Evolutionary conservation across 1,140 invertebrate genomes (phyloP).

Genomic region (Contarinia nasturtii): DNA sequence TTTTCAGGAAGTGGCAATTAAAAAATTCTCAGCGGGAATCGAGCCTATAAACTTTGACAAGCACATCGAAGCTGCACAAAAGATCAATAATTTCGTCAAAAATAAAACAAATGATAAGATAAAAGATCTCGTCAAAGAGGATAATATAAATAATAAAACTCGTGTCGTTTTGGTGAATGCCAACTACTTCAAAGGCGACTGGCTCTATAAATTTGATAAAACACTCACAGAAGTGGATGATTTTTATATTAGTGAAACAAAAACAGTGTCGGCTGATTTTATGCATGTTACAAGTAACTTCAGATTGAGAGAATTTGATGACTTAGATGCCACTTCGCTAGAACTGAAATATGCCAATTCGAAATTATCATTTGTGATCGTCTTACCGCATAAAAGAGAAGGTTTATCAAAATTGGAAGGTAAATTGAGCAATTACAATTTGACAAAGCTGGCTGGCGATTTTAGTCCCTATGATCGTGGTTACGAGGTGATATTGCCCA

Average conservation of each 20-base stretch:
- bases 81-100: conserved; percentile 53
- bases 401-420: not conserved
- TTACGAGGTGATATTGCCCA: conserved; percentile 33
- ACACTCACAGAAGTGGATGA: conserved; percentile 17
- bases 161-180: conserved; percentile 59
- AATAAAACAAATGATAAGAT: conserved; percentile 54
- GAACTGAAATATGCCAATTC: not conserved
- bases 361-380: not conserved
- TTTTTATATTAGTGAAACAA: conserved; percentile 23
- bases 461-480: not conserved
- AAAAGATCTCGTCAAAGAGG: conserved; percentile 37
- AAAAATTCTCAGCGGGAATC: conserved; percentile 30
- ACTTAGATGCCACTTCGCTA: conserved; percentile 6
- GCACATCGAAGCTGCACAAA: conserved; percentile 20
- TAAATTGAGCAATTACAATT: not conserved
- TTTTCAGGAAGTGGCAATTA: too few species aligned
- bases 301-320: conserved; percentile 20
- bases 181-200: conserved; percentile 60
- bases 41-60: conserved; percentile 32
- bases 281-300: conserved; percentile 26
- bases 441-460: not conserved
- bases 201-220: conserved; percentile 24
- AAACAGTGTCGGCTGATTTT: conserved; percentile 21
- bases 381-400: not conserved
- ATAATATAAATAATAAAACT: conserved; percentile 30